phyloP scores from a whole-genome alignment of 2,888 invertebrate species.

The Lumbricus terrestris region DNA sequence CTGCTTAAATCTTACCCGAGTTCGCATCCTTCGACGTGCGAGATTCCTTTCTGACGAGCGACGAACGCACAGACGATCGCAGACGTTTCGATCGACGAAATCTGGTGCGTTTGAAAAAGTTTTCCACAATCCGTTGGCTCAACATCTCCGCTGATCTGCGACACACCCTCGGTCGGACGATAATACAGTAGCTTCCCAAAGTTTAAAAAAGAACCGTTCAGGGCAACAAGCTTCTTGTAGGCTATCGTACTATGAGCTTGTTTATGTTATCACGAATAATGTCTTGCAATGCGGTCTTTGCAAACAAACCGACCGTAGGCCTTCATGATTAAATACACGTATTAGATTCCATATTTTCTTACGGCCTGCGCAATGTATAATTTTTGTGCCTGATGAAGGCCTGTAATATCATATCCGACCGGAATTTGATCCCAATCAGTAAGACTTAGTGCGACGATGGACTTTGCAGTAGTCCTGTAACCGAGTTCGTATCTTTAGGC shows the following conservation, averaged over 20 bases:
- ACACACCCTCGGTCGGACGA: neutral
- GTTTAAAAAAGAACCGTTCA: neutral
- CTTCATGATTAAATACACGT: neutral
- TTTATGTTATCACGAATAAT: neutral
- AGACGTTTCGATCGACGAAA: slow-evolving; percentile 22
- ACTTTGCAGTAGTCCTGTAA: too few species aligned
- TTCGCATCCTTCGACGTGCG: neutral
- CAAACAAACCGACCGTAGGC: neutral
- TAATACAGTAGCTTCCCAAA: neutral
- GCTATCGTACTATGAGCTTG: neutral
- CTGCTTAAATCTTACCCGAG: neutral
- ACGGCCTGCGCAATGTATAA: neutral
- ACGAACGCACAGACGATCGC: slow-evolving; percentile 5
- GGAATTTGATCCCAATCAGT: neutral
- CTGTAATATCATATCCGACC: neutral
- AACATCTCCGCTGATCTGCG: neutral
- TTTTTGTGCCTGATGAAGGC: neutral
- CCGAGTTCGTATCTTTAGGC: too few species aligned
- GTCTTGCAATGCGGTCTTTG: neutral
- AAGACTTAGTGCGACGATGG: neutral
- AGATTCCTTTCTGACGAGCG: neutral
- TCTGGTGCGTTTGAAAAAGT: slow-evolving; percentile 24
- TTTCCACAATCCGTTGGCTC: slow-evolving; percentile 22
- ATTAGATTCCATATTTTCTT: neutral
- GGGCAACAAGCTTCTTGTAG: too few species aligned